Base-by-base conservation (phyloP, 2,888 invertebrate species). In the Xestia rhomboidea region DNA sequence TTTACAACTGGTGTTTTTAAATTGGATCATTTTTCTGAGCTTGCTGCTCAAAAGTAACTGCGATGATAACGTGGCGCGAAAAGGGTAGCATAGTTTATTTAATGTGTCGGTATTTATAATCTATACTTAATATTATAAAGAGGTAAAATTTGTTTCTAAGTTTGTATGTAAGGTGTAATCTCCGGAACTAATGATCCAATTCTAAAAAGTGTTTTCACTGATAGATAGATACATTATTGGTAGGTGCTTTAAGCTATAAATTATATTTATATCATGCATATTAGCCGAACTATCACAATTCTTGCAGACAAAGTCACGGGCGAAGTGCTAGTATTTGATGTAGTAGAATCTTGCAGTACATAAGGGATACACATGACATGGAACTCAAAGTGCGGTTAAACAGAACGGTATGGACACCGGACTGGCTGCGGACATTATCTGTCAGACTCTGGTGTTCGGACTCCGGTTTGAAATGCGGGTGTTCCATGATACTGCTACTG, bases 21-120 rank as follows among this genome's bases (percentile, higher is more conserved):
- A 81, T 81, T 83, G 70, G 71, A 77, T 81, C 27, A 81, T 83
- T 81, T 81, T 71, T 81, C 83, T 70, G 67, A 70, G 78, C 83
- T 80, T 30, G 54, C 38, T 46, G 30, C 34, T 76, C 49, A 62
- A 77, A 67, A 66, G 46, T 27, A 67, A 62, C 60, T 27, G 41
- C 30, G 51, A 49, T 67, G 30, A 46, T 68, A 11, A 54, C 46
- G 69, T 69, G 57, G 51, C n/a, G 64, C 38, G 27, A 30, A 60
- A 77, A 49, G 24, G 24, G 10, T 21, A 69, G 60, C 34, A 18
- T 30, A 70, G 62, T 71, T 77, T 57, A 62, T 18, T 54, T 24
- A 77, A 64, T 76, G 62, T 67, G 21, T 34, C n/a, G 2, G 13
- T 68, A 30, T 68, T 54, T 68, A n/a, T 18, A 27, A 10, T 41